These are phyloP conservation scores for Tinea pellionella DNA, from an alignment of 2,888 invertebrate species.

Conservation along the genomic window DNA sequence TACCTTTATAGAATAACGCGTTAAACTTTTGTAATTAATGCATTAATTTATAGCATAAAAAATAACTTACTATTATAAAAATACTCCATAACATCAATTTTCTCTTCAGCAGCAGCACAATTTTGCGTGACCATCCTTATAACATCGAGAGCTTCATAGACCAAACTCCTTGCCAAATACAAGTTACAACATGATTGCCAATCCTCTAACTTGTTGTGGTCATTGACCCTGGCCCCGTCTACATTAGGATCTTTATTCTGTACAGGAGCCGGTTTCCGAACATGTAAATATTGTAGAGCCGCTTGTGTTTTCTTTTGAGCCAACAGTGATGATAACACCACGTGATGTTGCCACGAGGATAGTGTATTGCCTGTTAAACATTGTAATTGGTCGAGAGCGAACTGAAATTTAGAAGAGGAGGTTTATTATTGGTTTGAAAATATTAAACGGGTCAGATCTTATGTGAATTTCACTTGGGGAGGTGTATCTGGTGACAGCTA, in stretches of 20 bases:
- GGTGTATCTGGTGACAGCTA: too few species aligned
- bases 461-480: too few species aligned
- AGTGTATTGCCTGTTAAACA: conserved; percentile 71
- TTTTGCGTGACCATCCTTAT: conserved; percentile 66
- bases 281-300: conserved; percentile 77
- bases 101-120: conserved; percentile 35
- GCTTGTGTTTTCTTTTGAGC: conserved; percentile 76
- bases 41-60: not conserved
- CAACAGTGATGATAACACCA: conserved; percentile 74
- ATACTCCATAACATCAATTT: conserved; percentile 64
- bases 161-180: conserved; percentile 72
- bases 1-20: too few species aligned
- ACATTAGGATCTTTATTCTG: conserved; percentile 23
- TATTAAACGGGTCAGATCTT: too few species aligned
- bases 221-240: conserved; percentile 20
- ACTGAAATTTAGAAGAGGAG: conserved; percentile 43
- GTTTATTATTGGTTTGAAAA: too few species aligned
- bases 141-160: conserved; percentile 75
- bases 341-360: conserved; percentile 78
- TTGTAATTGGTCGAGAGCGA: conserved; percentile 74
- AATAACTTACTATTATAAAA: conserved; percentile 70
- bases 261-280: conserved; percentile 65
- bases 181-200: conserved; percentile 69
- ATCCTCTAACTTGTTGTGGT: conserved; percentile 53
- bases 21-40: too few species aligned